Evolutionary conservation across 2,113 vertebrate species (phyloP).

Genomic region (Megaceryle torquata): DNA sequence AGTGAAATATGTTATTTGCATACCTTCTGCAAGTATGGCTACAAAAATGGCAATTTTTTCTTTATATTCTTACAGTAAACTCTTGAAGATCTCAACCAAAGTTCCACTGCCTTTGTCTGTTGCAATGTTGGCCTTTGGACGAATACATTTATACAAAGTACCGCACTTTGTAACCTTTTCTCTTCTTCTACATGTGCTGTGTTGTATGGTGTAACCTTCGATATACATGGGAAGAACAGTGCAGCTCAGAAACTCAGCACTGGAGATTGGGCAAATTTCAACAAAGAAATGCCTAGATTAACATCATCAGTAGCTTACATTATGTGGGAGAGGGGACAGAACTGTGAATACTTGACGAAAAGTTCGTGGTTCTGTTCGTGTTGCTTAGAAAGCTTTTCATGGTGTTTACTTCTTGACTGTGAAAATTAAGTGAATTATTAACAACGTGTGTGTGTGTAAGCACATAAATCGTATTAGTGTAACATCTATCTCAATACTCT

Average conservation of each 20-base stretch:
- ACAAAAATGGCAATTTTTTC: neutral
- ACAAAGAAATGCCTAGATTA: neutral
- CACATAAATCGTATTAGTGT: neutral
- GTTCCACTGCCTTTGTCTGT: constrained; percentile 84
- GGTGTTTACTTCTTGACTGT: constrained; percentile 8
- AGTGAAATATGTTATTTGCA: neutral
- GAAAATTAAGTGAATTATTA: neutral
- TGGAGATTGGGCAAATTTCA: neutral
- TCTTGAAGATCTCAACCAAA: constrained; percentile 78
- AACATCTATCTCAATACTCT: neutral
- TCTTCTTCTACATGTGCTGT: constrained; percentile 81
- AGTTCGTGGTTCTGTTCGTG: neutral
- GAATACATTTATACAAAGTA: constrained; percentile 88
- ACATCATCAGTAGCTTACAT: neutral
- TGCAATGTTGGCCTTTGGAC: constrained; percentile 85
- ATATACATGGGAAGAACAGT: neutral
- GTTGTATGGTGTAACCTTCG: constrained; percentile 77
- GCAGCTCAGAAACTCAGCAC: neutral
- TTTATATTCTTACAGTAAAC: constrained; percentile 79
- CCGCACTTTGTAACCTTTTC: constrained; percentile 81
- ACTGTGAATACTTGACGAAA: constrained; percentile 29
- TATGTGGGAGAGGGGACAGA: constrained; percentile 9
- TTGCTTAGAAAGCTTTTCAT: constrained; percentile 12
- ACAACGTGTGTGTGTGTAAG: neutral
- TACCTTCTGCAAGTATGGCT: neutral